phyloP scores from a whole-genome alignment of 2,797 vertebrate genomes.

The Premnoplex brunnescens region DNA sequence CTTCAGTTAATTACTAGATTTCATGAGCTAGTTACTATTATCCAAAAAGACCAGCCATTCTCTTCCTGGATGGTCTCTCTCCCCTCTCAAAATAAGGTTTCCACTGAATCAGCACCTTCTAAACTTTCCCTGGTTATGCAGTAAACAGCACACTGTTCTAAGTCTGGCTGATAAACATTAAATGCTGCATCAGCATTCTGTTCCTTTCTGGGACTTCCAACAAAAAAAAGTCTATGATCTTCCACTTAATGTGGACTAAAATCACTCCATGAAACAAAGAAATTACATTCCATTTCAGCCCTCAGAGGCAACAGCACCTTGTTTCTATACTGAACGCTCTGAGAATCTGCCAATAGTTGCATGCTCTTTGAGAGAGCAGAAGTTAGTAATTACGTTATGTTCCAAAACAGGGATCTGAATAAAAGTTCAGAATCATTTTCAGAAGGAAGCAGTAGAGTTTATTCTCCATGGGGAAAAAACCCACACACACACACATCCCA shows the following conservation, averaged over 20 bases:
- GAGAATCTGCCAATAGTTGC: background rate
- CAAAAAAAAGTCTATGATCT: background rate
- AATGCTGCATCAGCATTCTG: background rate
- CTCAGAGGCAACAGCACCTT: background rate
- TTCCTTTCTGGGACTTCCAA: background rate
- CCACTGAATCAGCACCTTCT: background rate
- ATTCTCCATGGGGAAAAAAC: background rate
- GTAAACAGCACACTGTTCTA: background rate
- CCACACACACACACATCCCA: accelerated
- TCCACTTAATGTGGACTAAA: background rate
- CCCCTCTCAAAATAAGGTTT: background rate
- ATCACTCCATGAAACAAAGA: accelerated
- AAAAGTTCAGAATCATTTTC: background rate
- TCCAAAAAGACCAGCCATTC: background rate
- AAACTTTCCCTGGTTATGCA: accelerated
- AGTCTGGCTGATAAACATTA: background rate
- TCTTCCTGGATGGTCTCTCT: background rate
- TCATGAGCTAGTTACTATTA: background rate
- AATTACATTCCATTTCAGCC: background rate
- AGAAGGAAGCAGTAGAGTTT: background rate
- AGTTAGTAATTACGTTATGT: background rate
- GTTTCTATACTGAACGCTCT: background rate
- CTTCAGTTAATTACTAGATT: background rate
- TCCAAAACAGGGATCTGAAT: background rate
- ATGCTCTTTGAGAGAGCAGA: background rate